These are phyloP conservation scores for Chiloscyllium plagiosum DNA, from an alignment of 2,113 vertebrate species.

Conservation along the genomic window DNA sequence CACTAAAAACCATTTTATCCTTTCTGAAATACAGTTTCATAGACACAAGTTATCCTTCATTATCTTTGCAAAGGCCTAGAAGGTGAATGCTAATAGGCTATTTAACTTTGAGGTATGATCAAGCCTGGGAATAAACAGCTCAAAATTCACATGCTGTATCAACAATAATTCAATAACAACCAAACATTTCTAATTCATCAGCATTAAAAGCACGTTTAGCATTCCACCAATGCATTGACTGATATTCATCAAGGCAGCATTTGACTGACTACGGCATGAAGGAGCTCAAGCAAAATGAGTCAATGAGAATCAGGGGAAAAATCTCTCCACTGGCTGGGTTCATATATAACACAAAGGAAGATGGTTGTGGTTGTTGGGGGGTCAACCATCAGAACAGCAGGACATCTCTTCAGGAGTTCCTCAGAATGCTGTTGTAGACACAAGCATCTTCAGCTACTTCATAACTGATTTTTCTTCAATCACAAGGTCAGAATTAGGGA, in stretches of 20 bases:
- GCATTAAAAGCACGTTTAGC: neutral
- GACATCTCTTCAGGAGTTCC: too few species aligned
- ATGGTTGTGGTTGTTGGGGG: too few species aligned
- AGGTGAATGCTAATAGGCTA: neutral
- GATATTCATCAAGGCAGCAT: neutral
- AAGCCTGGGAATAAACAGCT: neutral
- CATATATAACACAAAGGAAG: too few species aligned
- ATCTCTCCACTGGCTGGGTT: too few species aligned
- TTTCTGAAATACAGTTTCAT: neutral
- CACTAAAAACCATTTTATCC: neutral
- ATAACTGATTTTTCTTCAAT: too few species aligned
- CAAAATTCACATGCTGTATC: neutral
- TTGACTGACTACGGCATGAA: neutral
- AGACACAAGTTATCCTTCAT: neutral
- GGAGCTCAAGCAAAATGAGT: too few species aligned
- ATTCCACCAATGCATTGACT: neutral
- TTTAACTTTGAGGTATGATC: neutral
- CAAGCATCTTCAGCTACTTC: too few species aligned
- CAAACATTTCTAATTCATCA: neutral
- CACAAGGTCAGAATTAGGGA: too few species aligned
- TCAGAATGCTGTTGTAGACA: too few species aligned
- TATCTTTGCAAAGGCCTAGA: neutral
- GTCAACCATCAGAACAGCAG: too few species aligned
- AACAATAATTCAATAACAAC: neutral
- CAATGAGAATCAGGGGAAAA: too few species aligned